These are phyloP conservation scores for Pluvianellus socialis DNA, from an alignment of 2,113 vertebrate genomes.

Conservation along the genomic window DNA sequence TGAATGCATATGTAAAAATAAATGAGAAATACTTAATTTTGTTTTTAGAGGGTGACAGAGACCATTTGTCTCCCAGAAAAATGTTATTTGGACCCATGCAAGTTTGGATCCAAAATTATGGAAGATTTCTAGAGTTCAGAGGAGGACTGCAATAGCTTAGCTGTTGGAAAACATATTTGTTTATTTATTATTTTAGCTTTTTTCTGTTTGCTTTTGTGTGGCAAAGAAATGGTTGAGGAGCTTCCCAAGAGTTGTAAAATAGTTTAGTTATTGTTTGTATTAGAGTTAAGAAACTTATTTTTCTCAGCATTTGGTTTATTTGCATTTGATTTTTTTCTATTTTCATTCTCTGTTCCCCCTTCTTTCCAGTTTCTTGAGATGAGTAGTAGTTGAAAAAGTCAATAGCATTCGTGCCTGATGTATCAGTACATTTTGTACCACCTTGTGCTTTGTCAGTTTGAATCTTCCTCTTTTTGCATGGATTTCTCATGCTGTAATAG, in stretches of 20 bases:
- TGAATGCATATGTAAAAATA: neutral
- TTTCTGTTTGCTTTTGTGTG: neutral
- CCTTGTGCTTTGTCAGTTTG: neutral
- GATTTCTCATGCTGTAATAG: neutral
- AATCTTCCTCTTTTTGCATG: neutral
- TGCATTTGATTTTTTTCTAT: neutral
- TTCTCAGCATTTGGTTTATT: neutral
- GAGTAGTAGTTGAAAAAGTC: neutral
- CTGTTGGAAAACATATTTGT: neutral
- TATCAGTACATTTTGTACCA: neutral
- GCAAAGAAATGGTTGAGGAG: neutral
- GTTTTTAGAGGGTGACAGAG: neutral
- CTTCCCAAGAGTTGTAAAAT: neutral
- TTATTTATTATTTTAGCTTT: neutral
- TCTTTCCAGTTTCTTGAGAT: neutral
- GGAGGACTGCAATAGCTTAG: neutral
- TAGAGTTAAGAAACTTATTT: neutral
- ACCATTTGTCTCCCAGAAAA: neutral
- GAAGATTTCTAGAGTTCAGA: neutral
- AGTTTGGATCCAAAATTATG: neutral
- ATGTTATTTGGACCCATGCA: neutral
- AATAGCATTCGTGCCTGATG: neutral
- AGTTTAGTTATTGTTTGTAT: neutral
- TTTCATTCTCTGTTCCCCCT: neutral
- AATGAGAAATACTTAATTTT: neutral